Conservation (phyloP, 1,140 invertebrate species). For the Galleria mellonella region DNA sequence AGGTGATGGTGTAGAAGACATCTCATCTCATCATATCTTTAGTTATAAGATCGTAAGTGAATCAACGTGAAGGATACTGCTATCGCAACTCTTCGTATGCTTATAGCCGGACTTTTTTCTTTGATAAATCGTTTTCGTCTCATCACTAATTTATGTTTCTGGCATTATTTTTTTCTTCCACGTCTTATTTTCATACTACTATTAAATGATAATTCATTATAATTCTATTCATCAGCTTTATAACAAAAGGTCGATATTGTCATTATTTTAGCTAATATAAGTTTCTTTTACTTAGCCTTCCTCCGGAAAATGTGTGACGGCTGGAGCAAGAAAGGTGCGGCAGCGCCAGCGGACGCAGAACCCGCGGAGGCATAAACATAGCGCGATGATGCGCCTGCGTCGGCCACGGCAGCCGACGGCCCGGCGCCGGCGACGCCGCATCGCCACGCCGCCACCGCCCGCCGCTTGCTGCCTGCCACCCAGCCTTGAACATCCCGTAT, state of each 20-base stretch:
- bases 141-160: too few relatives aligned
- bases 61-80: slow-evolving; percentile 12
- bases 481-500: slow-evolving; percentile 35
- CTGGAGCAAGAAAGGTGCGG: slow-evolving; percentile 45
- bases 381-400: neutral
- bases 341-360: slow-evolving; percentile 52
- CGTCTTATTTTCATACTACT: too few relatives aligned
- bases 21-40: slow-evolving; percentile 64
- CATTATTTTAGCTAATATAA: slow-evolving; percentile 1
- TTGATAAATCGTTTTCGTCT: slow-evolving; percentile 6
- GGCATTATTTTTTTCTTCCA: too few relatives aligned
- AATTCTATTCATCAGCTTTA: slow-evolving; percentile 2
- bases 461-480: slow-evolving; percentile 14
- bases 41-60: slow-evolving; percentile 76
- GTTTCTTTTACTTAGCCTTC: slow-evolving; percentile 76
- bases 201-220: neutral
- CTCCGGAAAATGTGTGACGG: slow-evolving; percentile 82
- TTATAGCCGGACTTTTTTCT: slow-evolving; percentile 14
- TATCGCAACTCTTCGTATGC: slow-evolving; percentile 21
- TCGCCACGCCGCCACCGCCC: slow-evolving; percentile 11
- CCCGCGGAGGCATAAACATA: slow-evolving; percentile 1
- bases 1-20: slow-evolving; percentile 79
- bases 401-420: slow-evolving; percentile 7
- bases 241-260: neutral
- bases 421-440: slow-evolving; percentile 9